Evolutionary conservation across 2,888 invertebrate species (phyloP).

Genomic region (Sepioteuthis lessoniana): DNA sequence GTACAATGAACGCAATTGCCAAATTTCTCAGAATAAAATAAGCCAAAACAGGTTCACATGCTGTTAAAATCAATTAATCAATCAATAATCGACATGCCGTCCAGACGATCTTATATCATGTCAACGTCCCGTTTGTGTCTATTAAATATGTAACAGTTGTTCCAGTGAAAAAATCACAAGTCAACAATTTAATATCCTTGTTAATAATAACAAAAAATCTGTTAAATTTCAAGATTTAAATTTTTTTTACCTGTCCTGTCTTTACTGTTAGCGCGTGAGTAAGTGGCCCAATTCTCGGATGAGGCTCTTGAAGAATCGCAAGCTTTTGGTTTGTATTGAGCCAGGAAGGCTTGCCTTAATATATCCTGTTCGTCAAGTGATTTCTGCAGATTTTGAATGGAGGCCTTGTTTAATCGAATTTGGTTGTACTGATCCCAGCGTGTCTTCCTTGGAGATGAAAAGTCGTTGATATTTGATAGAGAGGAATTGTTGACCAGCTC

Average conservation of each 20-base stretch:
- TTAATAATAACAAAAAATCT: too few species aligned
- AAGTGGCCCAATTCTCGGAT: neutral
- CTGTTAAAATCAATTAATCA: too few species aligned
- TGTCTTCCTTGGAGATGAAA: neutral
- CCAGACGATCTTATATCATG: too few species aligned
- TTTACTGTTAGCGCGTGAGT: neutral
- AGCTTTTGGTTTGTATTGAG: slow-evolving; percentile 40
- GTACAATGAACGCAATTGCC: too few species aligned
- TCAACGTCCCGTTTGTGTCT: too few species aligned
- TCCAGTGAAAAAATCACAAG: too few species aligned
- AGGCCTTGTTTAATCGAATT: neutral
- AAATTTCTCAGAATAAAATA: too few species aligned
- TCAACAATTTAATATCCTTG: too few species aligned
- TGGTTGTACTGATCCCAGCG: slow-evolving; percentile 47
- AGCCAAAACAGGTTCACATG: too few species aligned
- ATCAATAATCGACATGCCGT: too few species aligned
- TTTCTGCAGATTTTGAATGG: slow-evolving; percentile 37
- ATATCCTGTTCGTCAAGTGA: slow-evolving; percentile 37
- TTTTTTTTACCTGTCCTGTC: slow-evolving; percentile 16
- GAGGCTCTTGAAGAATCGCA: neutral
- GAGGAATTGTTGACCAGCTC: neutral
- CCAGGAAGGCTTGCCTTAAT: neutral
- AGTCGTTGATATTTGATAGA: neutral
- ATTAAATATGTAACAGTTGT: too few species aligned
- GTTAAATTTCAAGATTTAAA: too few species aligned